Base-by-base conservation (phyloP, 2,113 vertebrate genomes). In the Ibidorhyncha struthersii region DNA sequence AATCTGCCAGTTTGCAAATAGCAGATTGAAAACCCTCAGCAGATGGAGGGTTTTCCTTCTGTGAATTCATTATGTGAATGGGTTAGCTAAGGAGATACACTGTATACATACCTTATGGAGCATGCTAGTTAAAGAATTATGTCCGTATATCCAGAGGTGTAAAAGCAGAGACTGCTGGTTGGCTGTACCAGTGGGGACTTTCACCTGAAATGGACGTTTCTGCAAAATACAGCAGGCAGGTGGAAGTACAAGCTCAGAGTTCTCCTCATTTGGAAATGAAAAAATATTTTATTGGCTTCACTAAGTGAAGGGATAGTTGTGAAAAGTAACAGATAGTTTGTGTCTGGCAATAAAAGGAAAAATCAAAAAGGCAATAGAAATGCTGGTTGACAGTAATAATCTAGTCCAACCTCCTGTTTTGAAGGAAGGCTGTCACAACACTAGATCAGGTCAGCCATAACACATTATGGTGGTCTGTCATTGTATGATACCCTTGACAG, bases 21-120 rank as follows among this genome's bases (percentile, higher is more conserved):
- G 34, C 45, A 45, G 47, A 23, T 25, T 67, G 22, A 53, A 69
- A 61, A 4, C 40, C 19, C 14, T 55, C 29, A 70, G 45, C 45
- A 53, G 55, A 12, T 74, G 43, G 38, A 53, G 45, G 6, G 8
- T 53, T 82, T 67, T 74, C 52, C 38, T 52, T 52, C 61, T 15
- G 10, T 47, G 14, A 59, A 52, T 85, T 73, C 70, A 25, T 71
- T 76, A 30, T 0, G 2, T 36, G 62, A 34, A n/a, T 49, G 18
- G 6, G 6, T 83, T 80, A 86, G 20, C 50, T 80, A 62, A 69
- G 58, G 53, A 61, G 21, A 53, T 36, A 7, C 7, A 20, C 6
- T 0, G 0, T 27, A 19, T n/a, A 12, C 12, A 4, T 76, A 66
- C 3, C 6, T 73, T 53, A 15, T 4, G 36, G 43, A 72, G 23